phyloP scores from a whole-genome alignment of 2,113 vertebrate species.

The Orthochromis malagaraziensis region DNA sequence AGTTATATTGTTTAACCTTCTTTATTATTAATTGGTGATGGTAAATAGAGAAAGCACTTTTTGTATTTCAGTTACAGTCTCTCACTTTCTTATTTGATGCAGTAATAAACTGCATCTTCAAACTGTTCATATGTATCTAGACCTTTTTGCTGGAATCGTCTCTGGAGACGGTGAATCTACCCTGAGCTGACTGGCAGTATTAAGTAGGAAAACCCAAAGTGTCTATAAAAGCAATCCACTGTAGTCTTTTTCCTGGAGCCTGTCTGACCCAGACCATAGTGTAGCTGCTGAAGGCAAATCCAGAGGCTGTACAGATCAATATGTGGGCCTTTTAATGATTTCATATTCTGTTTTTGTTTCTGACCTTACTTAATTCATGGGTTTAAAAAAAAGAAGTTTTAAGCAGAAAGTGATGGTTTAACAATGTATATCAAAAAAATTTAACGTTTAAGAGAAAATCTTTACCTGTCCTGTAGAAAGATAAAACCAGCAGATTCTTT shows the following conservation, averaged over 20 bases:
- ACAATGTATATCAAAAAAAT: neutral
- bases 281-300: neutral
- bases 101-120: neutral
- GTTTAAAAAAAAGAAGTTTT: fast-evolving
- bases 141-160: neutral
- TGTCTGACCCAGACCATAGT: neutral
- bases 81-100: neutral
- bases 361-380: neutral
- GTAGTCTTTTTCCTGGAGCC: neutral
- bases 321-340: neutral
- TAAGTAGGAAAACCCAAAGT: neutral
- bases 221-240: neutral
- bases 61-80: neutral
- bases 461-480: fast-evolving
- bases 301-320: neutral
- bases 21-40: neutral
- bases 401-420: neutral
- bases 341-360: fast-evolving
- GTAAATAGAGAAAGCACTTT: neutral
- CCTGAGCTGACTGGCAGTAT: fast-evolving
- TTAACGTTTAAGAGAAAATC: neutral
- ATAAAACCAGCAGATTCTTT: fast-evolving
- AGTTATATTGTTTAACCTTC: neutral
- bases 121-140: neutral
- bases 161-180: fast-evolving